These are phyloP conservation scores for Trinectes maculatus DNA, from an alignment of 2,113 vertebrate species.

Conservation along the genomic window DNA sequence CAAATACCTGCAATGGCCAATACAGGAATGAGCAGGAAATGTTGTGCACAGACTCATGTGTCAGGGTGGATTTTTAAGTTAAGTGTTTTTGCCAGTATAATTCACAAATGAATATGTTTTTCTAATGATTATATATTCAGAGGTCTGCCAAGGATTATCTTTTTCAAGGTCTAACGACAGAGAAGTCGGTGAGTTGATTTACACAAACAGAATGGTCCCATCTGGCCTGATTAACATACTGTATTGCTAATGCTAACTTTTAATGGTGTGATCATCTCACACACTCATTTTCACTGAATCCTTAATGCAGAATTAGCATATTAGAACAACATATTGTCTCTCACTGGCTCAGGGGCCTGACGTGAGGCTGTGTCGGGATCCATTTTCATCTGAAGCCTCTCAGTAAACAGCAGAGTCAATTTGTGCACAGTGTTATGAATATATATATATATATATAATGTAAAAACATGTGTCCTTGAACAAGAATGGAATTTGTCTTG, in stretches of 20 bases:
- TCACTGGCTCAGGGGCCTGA: slow-evolving; percentile 53
- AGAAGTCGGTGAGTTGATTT: slow-evolving; percentile 59
- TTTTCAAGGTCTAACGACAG: slow-evolving; percentile 45
- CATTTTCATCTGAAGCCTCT: slow-evolving; percentile 53
- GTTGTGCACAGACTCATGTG: background rate
- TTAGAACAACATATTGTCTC: slow-evolving; percentile 78
- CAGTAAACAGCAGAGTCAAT: slow-evolving; percentile 28
- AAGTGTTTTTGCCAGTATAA: slow-evolving; percentile 9
- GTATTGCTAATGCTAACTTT: slow-evolving; percentile 76
- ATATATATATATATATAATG: background rate
- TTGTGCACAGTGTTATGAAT: slow-evolving; percentile 1
- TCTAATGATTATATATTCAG: slow-evolving; percentile 34
- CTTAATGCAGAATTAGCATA: slow-evolving; percentile 76
- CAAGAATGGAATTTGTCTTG: slow-evolving; percentile 20
- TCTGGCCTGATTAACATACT: slow-evolving; percentile 77
- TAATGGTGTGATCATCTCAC: slow-evolving; percentile 78
- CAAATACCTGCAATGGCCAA: slow-evolving; percentile 14
- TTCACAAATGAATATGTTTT: slow-evolving; percentile 18
- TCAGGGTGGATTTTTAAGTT: background rate
- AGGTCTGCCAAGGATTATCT: slow-evolving; percentile 47
- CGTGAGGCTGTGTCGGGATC: slow-evolving; percentile 63
- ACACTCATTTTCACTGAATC: slow-evolving; percentile 75
- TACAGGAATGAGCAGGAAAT: background rate
- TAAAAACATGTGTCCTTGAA: slow-evolving; percentile 15
- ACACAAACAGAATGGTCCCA: slow-evolving; percentile 74